Evolutionary conservation across 2,797 vertebrate genomes (phyloP), one percentile per base, ranked within the genome.

Genomic region (Esox lucius): DNA sequence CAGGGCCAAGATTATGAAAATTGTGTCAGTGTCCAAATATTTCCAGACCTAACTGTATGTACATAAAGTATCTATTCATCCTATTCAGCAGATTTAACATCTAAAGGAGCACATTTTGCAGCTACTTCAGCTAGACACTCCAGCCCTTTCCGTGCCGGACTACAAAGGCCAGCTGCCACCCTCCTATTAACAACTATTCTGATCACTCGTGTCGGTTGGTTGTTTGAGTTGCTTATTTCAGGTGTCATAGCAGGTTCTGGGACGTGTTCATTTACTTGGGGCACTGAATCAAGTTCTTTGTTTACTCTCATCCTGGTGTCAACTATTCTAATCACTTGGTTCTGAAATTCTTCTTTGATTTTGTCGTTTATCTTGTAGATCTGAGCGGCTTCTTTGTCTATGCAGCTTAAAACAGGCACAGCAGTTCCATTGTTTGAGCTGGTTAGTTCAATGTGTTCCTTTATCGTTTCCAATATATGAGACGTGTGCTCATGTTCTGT

Each of bases 171-270:
- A 7, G 51, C 51, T 5, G 19, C 17, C 7, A 56, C n/a, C 51
- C 51, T n/a, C n/a, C 51, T n/a, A 51, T 56, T 56, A 22, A 56
- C 51, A n/a, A 56, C 51, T n/a, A 56, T 56, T 56, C 51, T 53
- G 51, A 53, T 56, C 51, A 56, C 51, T 56, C 51, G 51, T 3
- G 17, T n/a, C 13, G 51, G 2, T n/a, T n/a, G 19, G 1, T 56
- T 22, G 51, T 56, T 56, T 56, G 19, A 7, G 51, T 19, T 8
- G 1, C 19, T 9, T 53, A 53, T n/a, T 53, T 53, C 51, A 53
- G 51, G 51, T 53, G 51, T n/a, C 15, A n/a, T n/a, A 53, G 51
- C 19, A 53, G 51, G 51, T 53, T 53, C 51, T 19, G 19, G 51
- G 19, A 19, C 17, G 19, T 53, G 51, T 17, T 56, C 17, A n/a